phyloP scores from a whole-genome alignment of 2,888 invertebrate species.

The Apoderus coryli region DNA sequence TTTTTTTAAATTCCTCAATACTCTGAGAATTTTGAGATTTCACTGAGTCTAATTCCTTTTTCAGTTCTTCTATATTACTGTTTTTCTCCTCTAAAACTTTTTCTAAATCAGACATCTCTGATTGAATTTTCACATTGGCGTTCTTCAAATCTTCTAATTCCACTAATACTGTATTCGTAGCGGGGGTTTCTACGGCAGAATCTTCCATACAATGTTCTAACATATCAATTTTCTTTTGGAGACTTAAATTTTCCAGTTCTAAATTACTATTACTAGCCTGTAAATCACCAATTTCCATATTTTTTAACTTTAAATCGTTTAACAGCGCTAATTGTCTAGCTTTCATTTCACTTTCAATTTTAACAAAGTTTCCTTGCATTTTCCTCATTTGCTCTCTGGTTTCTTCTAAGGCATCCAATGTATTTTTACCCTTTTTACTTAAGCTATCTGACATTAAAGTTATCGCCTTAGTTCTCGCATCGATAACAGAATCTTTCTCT shows the following conservation, averaged over 20 bases:
- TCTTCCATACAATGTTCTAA: too few relatives aligned
- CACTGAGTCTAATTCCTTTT: slow-evolving; percentile 19
- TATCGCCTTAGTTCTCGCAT: slow-evolving; percentile 65
- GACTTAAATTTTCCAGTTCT: slow-evolving; percentile 13
- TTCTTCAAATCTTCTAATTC: slow-evolving; percentile 15
- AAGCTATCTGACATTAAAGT: slow-evolving; percentile 61
- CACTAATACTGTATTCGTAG: slow-evolving; percentile 7
- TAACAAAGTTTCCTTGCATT: slow-evolving; percentile 65
- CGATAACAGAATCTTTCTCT: slow-evolving; percentile 72
- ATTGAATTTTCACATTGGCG: too few relatives aligned
- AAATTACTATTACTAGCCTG: slow-evolving; percentile 19
- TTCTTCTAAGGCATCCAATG: slow-evolving; percentile 59
- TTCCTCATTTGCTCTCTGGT: slow-evolving; percentile 66
- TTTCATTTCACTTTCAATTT: slow-evolving; percentile 55
- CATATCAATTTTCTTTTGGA: slow-evolving; percentile 11
- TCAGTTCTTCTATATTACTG: slow-evolving; percentile 18
- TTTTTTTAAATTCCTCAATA: slow-evolving; percentile 29
- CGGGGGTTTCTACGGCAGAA: slow-evolving; percentile 13
- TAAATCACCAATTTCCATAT: slow-evolving; percentile 23
- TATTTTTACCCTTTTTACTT: slow-evolving; percentile 52
- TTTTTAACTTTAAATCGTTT: slow-evolving; percentile 24
- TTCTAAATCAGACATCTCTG: too few relatives aligned
- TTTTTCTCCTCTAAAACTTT: slow-evolving; percentile 15
- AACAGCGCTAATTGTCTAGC: slow-evolving; percentile 31
- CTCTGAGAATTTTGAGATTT: slow-evolving; percentile 21